Percentiles rank a stretch among this genome's conserved stretches.
These are phyloP conservation scores for Zelleria hepariella DNA, from an alignment of 2,888 invertebrate genomes.

Conservation along the genomic window DNA sequence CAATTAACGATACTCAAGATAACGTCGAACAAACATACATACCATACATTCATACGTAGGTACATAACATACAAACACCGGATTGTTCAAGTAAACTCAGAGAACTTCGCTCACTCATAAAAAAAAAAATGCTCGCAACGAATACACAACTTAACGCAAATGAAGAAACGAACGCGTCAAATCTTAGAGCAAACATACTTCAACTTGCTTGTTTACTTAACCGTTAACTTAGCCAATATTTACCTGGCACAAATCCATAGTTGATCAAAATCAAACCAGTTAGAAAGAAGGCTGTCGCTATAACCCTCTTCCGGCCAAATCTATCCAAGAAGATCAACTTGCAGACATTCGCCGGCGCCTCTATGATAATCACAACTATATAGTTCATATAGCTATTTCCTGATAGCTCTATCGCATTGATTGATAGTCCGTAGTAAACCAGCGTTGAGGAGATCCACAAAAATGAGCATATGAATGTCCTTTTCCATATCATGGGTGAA, in stretches of 20 bases:
- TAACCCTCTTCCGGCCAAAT: constrained; percentile 76
- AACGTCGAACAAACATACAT: no score
- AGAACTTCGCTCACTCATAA: neutral
- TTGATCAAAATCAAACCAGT: constrained; percentile 75
- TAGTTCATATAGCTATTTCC: constrained; percentile 86
- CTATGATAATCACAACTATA: constrained; percentile 74
- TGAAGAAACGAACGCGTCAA: neutral
- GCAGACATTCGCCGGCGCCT: constrained; percentile 82
- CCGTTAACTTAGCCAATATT: constrained; percentile 13
- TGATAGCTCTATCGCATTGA: constrained; percentile 81
- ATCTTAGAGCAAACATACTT: neutral
- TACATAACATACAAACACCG: no score
- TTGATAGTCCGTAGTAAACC: constrained; percentile 84
- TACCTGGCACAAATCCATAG: constrained; percentile 76
- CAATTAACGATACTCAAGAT: no score
- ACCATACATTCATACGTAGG: no score
- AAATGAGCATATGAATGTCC: constrained; percentile 77
- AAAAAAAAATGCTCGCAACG: neutral
- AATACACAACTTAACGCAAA: neutral
- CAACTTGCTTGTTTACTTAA: neutral
- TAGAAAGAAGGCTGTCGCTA: constrained; percentile 73
- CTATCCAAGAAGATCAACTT: constrained; percentile 76
- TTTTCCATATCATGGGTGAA: constrained; percentile 69
- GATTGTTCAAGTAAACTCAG: no score
- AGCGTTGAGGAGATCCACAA: constrained; percentile 85